These are phyloP conservation scores for Bombylius discolor DNA, from an alignment of 2,888 invertebrate genomes.

Conservation along the genomic window DNA sequence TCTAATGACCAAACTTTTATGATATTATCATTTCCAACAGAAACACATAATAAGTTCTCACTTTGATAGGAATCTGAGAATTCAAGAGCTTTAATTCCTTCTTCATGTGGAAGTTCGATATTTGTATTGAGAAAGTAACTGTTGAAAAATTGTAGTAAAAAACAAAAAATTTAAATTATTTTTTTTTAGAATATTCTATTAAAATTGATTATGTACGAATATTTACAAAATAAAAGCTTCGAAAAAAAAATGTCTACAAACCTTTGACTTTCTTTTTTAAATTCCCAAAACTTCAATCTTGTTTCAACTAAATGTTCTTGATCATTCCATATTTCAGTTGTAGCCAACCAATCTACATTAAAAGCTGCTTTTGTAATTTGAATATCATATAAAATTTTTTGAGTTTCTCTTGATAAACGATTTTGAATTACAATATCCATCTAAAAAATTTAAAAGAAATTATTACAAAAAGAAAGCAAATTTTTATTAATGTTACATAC, in stretches of 20 bases:
- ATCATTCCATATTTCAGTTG: conserved; percentile 51
- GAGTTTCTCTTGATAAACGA: conserved; percentile 49
- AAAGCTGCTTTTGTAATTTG: conserved; percentile 55
- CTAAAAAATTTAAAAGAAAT: conserved; percentile 30
- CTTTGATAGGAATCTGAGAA: conserved; percentile 44
- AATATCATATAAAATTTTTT: conserved; percentile 46
- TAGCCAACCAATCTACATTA: conserved; percentile 60
- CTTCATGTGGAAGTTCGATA: conserved; percentile 58
- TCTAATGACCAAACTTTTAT: conserved; percentile 59
- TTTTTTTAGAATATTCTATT: too few relatives aligned
- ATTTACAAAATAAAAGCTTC: background rate
- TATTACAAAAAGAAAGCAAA: background rate
- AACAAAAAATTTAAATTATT: too few relatives aligned
- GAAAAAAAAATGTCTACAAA: conserved; percentile 22
- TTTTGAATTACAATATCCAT: conserved; percentile 60
- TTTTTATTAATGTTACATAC: conserved; percentile 39
- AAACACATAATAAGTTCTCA: conserved; percentile 43
- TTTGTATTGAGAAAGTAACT: conserved; percentile 58
- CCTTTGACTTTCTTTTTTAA: conserved; percentile 44
- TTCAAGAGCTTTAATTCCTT: conserved; percentile 43
- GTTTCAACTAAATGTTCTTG: conserved; percentile 45
- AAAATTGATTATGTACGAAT: background rate
- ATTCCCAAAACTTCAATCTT: conserved; percentile 65
- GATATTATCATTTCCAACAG: conserved; percentile 51
- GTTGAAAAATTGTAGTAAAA: conserved; percentile 1